Base-by-base conservation (phyloP, 1,140 invertebrate genomes). In the Heliconius congener region DNA sequence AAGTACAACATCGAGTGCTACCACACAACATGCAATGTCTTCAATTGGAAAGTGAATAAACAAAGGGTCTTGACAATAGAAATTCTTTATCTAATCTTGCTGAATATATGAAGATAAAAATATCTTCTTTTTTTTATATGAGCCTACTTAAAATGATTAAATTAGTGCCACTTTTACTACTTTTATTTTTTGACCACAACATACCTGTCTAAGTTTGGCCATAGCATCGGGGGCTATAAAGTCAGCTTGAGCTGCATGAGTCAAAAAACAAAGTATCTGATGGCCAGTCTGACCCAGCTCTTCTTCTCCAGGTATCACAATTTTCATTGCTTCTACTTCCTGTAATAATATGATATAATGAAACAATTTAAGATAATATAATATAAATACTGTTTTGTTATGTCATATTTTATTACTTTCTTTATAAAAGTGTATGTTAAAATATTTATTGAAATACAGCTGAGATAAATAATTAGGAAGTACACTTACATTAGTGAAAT, bases 221-320 rank as follows among this genome's bases (percentile, higher is more conserved):
- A 99, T 99, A 23, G 98, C 98, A 95, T 99, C 98, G 19, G 98
- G 97, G 1, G 98, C 98, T 88, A 99, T 99, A 90, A 99, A 99
- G 85, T 99, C 98, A 86, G 98, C 97, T 94, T 98, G 98, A 77
- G 97, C 96, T 88, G 98, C 97, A 89, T 98, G 97, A 82, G 97
- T 97, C 1, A 99, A 96, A 93, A 99, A 99, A 92, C 98, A 99
- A 91, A 99, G 96, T 1, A 98, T 97, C 95, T 99, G 98, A 91
- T 97, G 98, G 84, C 98, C 97, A 86, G 96, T 97, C 90, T 98
- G 98, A 3, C 98, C 98, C 70, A 97, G 95, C 92, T 99, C 98
- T 91, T 99, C 98, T 90, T 99, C 98, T n/a, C 98, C 98, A n/a
- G 98, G 95, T n/a, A 99, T 97, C 72, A 98, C 91, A 0, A 97